Evolutionary conservation across 2,113 vertebrate genomes (phyloP), one percentile per base, ranked within the genome.

Genomic region (Micronycteris hirsuta): DNA sequence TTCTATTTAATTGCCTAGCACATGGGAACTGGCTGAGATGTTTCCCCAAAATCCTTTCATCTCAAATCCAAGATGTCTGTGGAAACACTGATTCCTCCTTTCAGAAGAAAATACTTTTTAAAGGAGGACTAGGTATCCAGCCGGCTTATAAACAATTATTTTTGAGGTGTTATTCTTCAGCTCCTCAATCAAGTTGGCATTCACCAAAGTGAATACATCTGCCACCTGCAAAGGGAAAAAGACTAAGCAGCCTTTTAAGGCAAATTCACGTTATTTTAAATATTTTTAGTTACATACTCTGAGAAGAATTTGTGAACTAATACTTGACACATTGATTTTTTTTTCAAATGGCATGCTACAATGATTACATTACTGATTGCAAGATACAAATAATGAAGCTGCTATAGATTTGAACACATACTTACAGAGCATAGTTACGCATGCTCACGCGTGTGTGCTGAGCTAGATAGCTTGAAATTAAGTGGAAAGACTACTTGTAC

Each of bases 381-480:
- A 78, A 89, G 94, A 73, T 63, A 70, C 36, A 91, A 94, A 68
- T 68, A 78, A 94, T 36, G 13, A 86, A 93, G 77, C 38, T 67
- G 7, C n/a, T 61, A 41, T 38, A 36, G 45, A 63, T 6, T 70
- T 76, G 54, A 76, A 36, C 14, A 1, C 52, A 52, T 43, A 58
- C 45, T 58, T 41, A 63, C 8, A 56, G 16, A 14, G 6, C 10
- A 19, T 86, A 58, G 89, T 93, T 92, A 84, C 4, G 5, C 76
- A 65, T 81, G 11, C 45, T 15, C 8, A 15, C 45, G 38, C 47
- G 56, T 43, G 70, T 92, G 45, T 58, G 24, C 38, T 38, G 68
- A 41, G 15, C n/a, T 47, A 31, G 78, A 68, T 5, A 54, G 52
- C 28, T 94, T 85, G 67, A 61, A 68, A 76, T 76, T 82, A 85